Evolutionary conservation across 2,888 invertebrate genomes (phyloP), one percentile per base, ranked within the genome.

Genomic region (Syrphus vitripennis): DNA sequence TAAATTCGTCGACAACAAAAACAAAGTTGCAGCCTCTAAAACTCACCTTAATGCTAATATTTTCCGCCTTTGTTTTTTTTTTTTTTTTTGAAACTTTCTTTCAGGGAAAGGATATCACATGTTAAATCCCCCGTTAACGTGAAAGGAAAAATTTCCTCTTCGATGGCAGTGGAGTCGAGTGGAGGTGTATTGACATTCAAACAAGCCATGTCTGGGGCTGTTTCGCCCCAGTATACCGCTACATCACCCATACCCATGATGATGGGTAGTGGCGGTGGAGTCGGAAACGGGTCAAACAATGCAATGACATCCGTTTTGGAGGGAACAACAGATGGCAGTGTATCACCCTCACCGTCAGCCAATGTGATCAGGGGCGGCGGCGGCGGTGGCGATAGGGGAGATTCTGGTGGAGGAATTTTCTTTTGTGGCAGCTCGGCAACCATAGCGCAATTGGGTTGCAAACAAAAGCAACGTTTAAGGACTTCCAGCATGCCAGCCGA

Each of bases 401-500:
- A 82, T 87, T 31, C 77, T 65, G 67, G 65, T 10, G 76, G 70
- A 45, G 70, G 61, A 3, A 83, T 75, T 48, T 86, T 86, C 82
- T 82, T 84, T 87, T 88, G 88, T 57, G 89, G 89, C 67, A 91
- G 90, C 63, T 88, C 91, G 16, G 89, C 89, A 65, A 90, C 90
- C 57, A 90, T 90, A 74, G 88, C 90, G 9, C 89, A 90, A 74
- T 77, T 89, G 63, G 88, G 89, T 72, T 89, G 72, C 67, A 90
- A 90, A 53, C 89, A 91, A 55, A 89, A 90, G 24, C 92, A 92
- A 87, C 91, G 92, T 42, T 89, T 91, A 84, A 89, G 92, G 50
- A 92, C 92, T 31, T 92, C 92, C 29, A 92, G 92, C 82, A 92
- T 92, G 92, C 92, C 92, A 24, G 92, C 91, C 2, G 92, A 92